phyloP scores from a whole-genome alignment of 2,888 invertebrate genomes.

The Melinaea marsaeus region DNA sequence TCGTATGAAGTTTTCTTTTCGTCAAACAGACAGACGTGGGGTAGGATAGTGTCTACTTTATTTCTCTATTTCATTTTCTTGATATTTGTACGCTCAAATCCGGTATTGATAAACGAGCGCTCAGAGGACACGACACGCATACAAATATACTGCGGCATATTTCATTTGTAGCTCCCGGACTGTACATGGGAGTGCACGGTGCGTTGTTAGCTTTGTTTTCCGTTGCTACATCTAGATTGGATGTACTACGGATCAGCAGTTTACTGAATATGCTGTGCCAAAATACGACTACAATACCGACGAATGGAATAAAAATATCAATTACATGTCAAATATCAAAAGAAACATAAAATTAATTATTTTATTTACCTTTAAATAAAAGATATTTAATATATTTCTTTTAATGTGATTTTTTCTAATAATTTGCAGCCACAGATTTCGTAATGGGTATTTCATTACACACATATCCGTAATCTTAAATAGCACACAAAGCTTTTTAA shows the following conservation, averaged over 20 bases:
- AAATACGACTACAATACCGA: not conserved
- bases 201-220: constrained; percentile 18
- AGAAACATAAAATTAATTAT: too few relatives aligned
- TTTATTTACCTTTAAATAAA: too few relatives aligned
- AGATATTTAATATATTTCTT: too few relatives aligned
- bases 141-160: constrained; percentile 61
- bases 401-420: too few relatives aligned
- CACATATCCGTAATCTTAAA: too few relatives aligned
- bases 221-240: constrained; percentile 7
- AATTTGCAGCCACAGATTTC: too few relatives aligned
- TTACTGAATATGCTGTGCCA: constrained; percentile 3
- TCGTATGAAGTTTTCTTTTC: constrained; percentile 14
- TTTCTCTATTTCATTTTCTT: constrained; percentile 20
- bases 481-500: too few relatives aligned
- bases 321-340: too few relatives aligned
- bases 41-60: constrained; percentile 16
- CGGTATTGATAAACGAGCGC: constrained; percentile 66
- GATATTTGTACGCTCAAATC: constrained; percentile 31
- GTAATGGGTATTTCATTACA: too few relatives aligned
- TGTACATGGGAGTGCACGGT: constrained; percentile 10
- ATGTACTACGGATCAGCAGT: constrained; percentile 7
- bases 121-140: constrained; percentile 58
- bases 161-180: constrained; percentile 48
- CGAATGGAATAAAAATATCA: not conserved
- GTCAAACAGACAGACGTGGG: constrained; percentile 20